Evolutionary conservation across 2,797 vertebrate genomes (phyloP).

Genomic region (Tamandua tetradactyla): DNA sequence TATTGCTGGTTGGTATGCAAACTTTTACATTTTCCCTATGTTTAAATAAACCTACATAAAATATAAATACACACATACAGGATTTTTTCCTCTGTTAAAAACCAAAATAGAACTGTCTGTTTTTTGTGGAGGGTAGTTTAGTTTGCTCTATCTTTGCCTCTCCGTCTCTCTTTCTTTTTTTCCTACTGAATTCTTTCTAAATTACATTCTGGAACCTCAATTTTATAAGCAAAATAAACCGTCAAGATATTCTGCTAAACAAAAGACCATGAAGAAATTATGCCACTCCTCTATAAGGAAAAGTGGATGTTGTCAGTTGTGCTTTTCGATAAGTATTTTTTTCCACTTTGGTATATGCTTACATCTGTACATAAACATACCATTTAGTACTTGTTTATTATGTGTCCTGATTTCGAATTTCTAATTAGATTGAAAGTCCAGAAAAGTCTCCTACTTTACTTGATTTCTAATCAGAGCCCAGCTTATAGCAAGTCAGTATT

Average conservation of each 20-base stretch:
- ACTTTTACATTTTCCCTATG: not conserved
- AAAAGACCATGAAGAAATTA: slow-evolving; percentile 33
- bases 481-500: slow-evolving; percentile 2
- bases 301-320: not conserved
- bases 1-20: not conserved
- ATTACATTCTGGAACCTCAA: not conserved
- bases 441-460: not conserved
- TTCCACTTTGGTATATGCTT: not conserved
- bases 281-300: not conserved
- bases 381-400: not conserved
- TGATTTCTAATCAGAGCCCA: slow-evolving; percentile 19
- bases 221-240: not conserved
- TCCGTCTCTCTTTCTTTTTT: not conserved
- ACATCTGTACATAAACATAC: not conserved
- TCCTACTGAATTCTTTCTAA: not conserved
- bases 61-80: not conserved
- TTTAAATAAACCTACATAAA: not conserved
- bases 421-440: slow-evolving; percentile 2
- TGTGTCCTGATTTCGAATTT: not conserved
- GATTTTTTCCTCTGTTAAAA: not conserved
- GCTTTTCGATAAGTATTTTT: not conserved
- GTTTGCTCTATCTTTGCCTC: not conserved
- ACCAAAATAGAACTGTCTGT: not conserved
- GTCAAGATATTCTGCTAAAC: slow-evolving; percentile 11
- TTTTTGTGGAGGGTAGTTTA: not conserved